phyloP scores from a whole-genome alignment of 1,140 invertebrate genomes.

The Sitophilus oryzae region DNA sequence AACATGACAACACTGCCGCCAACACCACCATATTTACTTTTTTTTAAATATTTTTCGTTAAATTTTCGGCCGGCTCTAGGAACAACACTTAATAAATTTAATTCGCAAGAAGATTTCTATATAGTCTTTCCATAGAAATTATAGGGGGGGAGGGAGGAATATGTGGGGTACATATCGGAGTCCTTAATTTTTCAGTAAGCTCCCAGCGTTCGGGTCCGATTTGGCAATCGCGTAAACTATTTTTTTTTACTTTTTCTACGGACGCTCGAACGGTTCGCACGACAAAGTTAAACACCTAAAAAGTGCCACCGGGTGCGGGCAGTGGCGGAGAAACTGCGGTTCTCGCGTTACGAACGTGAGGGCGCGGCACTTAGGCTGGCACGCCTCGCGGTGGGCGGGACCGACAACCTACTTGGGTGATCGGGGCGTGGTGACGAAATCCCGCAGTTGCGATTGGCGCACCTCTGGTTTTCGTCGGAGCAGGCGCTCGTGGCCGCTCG shows the following conservation, averaged over 20 bases:
- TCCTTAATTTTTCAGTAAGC: neutral
- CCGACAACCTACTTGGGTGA: conserved; percentile 11
- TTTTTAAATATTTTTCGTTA: conserved; percentile 5
- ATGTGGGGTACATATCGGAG: neutral
- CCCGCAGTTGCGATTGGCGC: conserved; percentile 34
- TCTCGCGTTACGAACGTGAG: neutral
- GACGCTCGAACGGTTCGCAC: neutral
- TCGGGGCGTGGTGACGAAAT: conserved; percentile 34
- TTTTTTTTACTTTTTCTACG: neutral
- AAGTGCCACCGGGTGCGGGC: conserved; percentile 2
- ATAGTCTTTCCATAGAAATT: neutral
- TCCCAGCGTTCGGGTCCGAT: neutral
- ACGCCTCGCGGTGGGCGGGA: neutral
- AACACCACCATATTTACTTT: conserved; percentile 1
- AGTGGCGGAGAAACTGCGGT: neutral
- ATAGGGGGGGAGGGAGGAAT: neutral
- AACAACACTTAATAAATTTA: conserved; percentile 18
- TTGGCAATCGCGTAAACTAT: neutral
- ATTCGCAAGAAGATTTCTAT: neutral
- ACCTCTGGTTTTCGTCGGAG: conserved; percentile 34
- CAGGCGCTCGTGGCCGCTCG: conserved; percentile 27
- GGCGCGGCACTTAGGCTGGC: neutral
- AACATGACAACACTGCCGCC: conserved; percentile 10
- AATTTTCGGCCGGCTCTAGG: conserved; percentile 21
- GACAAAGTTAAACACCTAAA: conserved; percentile 1